Evolutionary conservation across 2,888 invertebrate genomes (phyloP).

Genomic region (Leucania comma): DNA sequence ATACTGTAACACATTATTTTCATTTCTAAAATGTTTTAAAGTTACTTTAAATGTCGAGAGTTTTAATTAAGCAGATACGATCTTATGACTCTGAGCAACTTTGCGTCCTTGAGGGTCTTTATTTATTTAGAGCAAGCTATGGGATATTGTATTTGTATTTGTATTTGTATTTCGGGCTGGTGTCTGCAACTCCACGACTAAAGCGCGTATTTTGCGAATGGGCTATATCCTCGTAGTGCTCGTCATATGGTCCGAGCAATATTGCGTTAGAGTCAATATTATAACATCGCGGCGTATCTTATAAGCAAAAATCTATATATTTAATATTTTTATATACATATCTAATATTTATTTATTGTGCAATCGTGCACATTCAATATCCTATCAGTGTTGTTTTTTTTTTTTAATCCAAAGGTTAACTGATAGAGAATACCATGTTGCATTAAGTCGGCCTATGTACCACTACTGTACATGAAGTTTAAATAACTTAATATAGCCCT

Average conservation of each 20-base stretch:
- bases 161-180: too few relatives aligned
- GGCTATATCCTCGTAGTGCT: not conserved
- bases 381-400: too few relatives aligned
- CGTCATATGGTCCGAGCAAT: slow-evolving; percentile 2
- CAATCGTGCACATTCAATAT: too few relatives aligned
- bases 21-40: slow-evolving; percentile 41
- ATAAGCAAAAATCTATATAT: not conserved
- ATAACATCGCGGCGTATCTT: not conserved
- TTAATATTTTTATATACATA: too few relatives aligned
- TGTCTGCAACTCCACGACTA: too few relatives aligned
- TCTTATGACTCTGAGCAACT: slow-evolving; percentile 26
- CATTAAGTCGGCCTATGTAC: too few relatives aligned
- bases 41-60: slow-evolving; percentile 29
- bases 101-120: slow-evolving; percentile 7
- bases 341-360: too few relatives aligned
- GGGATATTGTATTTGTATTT: too few relatives aligned
- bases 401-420: too few relatives aligned
- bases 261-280: slow-evolving; percentile 10
- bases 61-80: slow-evolving; percentile 54
- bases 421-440: too few relatives aligned
- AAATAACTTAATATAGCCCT: not conserved
- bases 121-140: slow-evolving; percentile 18
- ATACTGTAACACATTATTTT: slow-evolving; percentile 53
- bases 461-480: too few relatives aligned
- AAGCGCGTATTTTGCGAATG: too few relatives aligned